phyloP scores from a whole-genome alignment of 2,888 invertebrate genomes.

The Dryobotodes eremita region DNA sequence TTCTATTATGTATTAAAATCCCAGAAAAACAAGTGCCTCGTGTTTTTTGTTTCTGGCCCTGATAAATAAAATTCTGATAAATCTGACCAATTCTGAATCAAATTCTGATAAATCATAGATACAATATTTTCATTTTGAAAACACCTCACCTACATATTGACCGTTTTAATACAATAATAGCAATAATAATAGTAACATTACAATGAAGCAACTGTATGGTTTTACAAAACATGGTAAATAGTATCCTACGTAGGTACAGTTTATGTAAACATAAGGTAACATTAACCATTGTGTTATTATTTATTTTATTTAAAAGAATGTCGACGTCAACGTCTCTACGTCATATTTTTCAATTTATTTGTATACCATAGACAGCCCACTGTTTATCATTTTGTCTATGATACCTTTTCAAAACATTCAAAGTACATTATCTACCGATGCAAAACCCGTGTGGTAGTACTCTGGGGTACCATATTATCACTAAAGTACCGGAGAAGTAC shows the following conservation, averaged over 20 bases:
- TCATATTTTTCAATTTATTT: constrained; percentile 26
- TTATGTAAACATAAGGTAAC: not conserved
- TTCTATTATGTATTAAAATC: no score
- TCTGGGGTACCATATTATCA: constrained; percentile 41
- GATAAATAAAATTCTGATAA: no score
- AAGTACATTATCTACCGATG: constrained; percentile 49
- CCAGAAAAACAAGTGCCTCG: no score
- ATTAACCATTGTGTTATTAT: not conserved
- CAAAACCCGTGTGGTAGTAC: constrained; percentile 50
- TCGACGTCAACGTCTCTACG: not conserved
- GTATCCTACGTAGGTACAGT: not conserved
- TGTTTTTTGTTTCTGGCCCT: no score
- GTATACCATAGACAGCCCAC: constrained; percentile 1
- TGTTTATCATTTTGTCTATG: constrained; percentile 26
- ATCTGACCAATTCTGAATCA: no score
- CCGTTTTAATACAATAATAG: constrained; percentile 1
- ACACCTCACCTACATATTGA: not conserved
- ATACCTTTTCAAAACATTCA: constrained; percentile 32
- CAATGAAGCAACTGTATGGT: not conserved
- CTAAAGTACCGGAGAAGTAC: constrained; percentile 40
- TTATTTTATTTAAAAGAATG: not conserved
- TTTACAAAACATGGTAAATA: constrained; percentile 7
- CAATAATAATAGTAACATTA: not conserved
- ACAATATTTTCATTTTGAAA: not conserved
- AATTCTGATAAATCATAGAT: not conserved